Base-by-base conservation (phyloP, 2,797 vertebrate genomes). In the Chelon auratus region DNA sequence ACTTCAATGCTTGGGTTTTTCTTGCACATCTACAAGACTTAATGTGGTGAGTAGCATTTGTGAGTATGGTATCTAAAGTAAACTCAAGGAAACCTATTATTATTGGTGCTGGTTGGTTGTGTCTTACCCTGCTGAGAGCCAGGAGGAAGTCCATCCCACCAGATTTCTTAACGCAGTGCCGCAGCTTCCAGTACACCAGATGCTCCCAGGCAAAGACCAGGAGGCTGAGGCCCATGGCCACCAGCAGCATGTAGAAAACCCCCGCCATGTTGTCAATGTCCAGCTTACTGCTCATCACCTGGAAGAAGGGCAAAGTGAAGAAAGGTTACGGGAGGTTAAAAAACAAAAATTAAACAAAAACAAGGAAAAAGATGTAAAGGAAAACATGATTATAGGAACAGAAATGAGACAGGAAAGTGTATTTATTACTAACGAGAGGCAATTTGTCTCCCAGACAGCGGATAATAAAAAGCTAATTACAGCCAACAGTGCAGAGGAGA, bases 281-380 rank as follows among this genome's bases (percentile, higher is more conserved):
- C 87, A 96, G 85, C 76, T 96, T 96, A 78, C 95, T 96, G 89
- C 95, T 96, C 95, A 96, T 96, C 77, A 96, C 95, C 91, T 96
- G 92, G 5, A 89, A 50, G 50, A 10, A 82, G 83, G 3, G 88
- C 83, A 74, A 92, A 90, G 33, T 91, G 15, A 76, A 7, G 18
- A 52, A 67, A 26, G n/a, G 9, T 68, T 52, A 42, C 4, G n/a
- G 6, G 30, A 20, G 37, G n/a, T 22, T 26, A 26, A 4, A 53
- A 62, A 39, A 36, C 42, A 22, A 33, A 36, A 56, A 74, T 6
- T 5, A 56, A 22, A 14, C 3, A 20, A 22, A 22, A 22, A 22
- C 22, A 22, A 17, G 68, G 9, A 39, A 43, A 42, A 61, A 5
- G 37, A 42, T 18, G 45, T 40, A 10, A 62, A 42, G 22, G 15